Conservation (phyloP, 2,888 invertebrate genomes). For the Polia nebulosa region DNA sequence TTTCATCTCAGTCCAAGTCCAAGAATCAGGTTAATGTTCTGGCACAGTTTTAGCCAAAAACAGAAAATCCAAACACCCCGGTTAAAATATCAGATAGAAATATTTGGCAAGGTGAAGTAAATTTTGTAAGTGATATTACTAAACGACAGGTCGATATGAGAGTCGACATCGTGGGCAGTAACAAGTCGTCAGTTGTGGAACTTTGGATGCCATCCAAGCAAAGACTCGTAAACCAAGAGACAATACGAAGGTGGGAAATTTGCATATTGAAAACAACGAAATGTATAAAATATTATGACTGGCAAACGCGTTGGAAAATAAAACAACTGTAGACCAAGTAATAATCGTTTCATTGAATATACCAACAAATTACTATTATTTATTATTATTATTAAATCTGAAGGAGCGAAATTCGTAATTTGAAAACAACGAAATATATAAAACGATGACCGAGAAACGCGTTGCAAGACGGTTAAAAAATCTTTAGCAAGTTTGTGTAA, state of each 20-base stretch:
- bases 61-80: not conserved
- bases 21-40: conserved; percentile 34
- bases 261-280: conserved; percentile 47
- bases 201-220: conserved; percentile 63
- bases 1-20: not conserved
- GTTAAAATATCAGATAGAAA: conserved; percentile 32
- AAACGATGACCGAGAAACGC: no score
- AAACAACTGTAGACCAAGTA: not conserved
- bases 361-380: no score
- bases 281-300: conserved; percentile 20
- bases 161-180: conserved; percentile 42
- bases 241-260: conserved; percentile 20
- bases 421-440: no score
- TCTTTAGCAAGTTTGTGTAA: no score
- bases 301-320: conserved; percentile 8
- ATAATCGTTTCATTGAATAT: no score
- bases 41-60: not conserved
- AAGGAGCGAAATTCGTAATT: no score
- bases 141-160: conserved; percentile 51
- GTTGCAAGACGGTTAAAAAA: no score
- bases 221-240: conserved; percentile 49
- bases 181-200: conserved; percentile 49
- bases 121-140: conserved; percentile 49
- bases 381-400: no score
- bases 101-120: conserved; percentile 50